Conservation (phyloP, 2,113 vertebrate genomes). For the Zingel zingel region DNA sequence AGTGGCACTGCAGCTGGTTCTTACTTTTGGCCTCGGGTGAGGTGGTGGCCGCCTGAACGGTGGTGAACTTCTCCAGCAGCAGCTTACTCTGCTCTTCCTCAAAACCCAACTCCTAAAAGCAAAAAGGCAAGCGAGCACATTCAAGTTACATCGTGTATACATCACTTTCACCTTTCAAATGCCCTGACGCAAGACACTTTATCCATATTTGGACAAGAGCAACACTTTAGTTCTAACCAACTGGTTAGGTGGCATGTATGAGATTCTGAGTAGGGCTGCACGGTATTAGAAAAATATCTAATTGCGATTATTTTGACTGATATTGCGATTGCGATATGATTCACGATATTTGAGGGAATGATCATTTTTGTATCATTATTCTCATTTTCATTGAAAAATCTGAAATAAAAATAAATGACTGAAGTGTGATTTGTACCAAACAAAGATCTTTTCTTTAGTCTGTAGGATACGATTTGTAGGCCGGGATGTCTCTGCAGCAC, state of each 20-base stretch:
- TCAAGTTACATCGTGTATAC: neutral
- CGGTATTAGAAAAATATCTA: too few species aligned
- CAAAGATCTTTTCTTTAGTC: too few species aligned
- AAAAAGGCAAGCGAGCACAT: neutral
- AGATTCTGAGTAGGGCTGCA: too few species aligned
- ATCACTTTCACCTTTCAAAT: neutral
- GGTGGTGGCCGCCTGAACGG: constrained; percentile 73
- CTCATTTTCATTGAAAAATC: too few species aligned
- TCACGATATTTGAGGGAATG: too few species aligned
- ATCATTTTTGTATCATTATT: too few species aligned
- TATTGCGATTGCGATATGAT: too few species aligned
- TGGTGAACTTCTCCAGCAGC: constrained; percentile 78
- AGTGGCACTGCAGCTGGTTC: neutral
- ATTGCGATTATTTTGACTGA: too few species aligned
- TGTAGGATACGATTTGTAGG: too few species aligned
- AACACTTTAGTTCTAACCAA: neutral
- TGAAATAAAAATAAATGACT: too few species aligned
- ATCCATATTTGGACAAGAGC: neutral
- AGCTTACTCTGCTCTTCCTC: constrained; percentile 73
- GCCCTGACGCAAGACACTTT: neutral
- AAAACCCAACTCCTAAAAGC: constrained; percentile 74
- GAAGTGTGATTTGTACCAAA: too few species aligned
- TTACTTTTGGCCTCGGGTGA: constrained; percentile 52
- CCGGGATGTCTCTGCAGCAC: too few species aligned
- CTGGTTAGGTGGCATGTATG: neutral